Evolutionary conservation across 2,888 invertebrate genomes (phyloP).

Genomic region (Nudaria mundana): DNA sequence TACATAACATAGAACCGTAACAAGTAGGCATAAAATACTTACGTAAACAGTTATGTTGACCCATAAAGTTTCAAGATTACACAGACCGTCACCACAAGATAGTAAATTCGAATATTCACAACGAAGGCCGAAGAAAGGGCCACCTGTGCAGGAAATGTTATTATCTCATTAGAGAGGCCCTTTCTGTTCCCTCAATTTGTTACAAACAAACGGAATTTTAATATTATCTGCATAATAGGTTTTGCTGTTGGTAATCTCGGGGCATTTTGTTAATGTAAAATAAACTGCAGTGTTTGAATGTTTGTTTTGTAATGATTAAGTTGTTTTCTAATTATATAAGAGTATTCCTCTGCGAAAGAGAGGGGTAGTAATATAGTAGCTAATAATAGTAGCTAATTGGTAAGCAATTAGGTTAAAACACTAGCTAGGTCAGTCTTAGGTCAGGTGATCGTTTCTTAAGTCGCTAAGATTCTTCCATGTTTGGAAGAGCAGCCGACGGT

Average conservation of each 20-base stretch:
- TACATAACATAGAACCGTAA: background rate
- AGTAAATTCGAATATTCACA: slow-evolving; percentile 38
- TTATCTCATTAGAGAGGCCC: slow-evolving; percentile 67
- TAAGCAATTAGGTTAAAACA: too few relatives aligned
- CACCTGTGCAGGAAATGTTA: slow-evolving; percentile 64
- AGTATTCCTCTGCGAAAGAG: too few relatives aligned
- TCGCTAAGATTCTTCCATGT: too few relatives aligned
- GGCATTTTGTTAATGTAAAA: slow-evolving; percentile 41
- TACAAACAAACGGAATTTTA: slow-evolving; percentile 65
- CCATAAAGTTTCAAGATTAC: slow-evolving; percentile 37
- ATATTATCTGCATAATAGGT: slow-evolving; percentile 48
- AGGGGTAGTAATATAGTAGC: too few relatives aligned
- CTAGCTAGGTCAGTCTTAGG: too few relatives aligned
- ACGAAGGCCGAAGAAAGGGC: slow-evolving; percentile 27
- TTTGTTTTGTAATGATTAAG: slow-evolving; percentile 31
- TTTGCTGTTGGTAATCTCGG: slow-evolving; percentile 43
- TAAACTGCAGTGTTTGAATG: slow-evolving; percentile 24
- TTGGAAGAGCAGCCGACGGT: too few relatives aligned
- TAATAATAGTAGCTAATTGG: too few relatives aligned
- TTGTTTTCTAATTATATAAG: slow-evolving; percentile 16
- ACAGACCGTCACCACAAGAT: slow-evolving; percentile 26
- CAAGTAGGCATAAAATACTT: slow-evolving; percentile 14
- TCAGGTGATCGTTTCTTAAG: too few relatives aligned
- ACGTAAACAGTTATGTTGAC: slow-evolving; percentile 29
- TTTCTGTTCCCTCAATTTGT: slow-evolving; percentile 60